Base-by-base conservation (phyloP, 92 coral and sea anemone species). In the Epizoanthus rinbou region DNA sequence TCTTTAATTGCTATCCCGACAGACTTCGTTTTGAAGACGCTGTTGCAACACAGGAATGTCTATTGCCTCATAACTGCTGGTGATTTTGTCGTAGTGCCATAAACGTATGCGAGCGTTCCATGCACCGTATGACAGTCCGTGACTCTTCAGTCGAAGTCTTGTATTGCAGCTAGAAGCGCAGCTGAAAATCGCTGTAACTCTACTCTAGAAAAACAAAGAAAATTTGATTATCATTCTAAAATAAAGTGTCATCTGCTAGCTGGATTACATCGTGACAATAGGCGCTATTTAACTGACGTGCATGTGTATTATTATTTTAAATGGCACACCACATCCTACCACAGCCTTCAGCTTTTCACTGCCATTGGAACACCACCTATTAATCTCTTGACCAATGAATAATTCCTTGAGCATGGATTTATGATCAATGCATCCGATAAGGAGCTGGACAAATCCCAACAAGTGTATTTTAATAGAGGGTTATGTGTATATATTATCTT, bases 221-320 rank as follows among this genome's bases (percentile, higher is more conserved):
- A 31, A 21, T 9, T 1, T 57, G 81, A 75, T 75, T 75, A 75
- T 57, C 43, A 8, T 35, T 18, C 81, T 58, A 57, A 57, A 3
- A 39, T 31, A 75, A 57, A 25, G 60, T 35, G 18, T 57, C 43
- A 57, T 57, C 81, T 22, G n/a, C 50, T 16, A 22, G 57, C n/a
- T 39, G 81, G 28, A 74, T 58, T 75, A 57, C 54, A 28, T 18
- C 15, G 21, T 1, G 18, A 75, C 81, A 75, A 57, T 57, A 75
- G 80, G 50, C 50, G 50, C 50, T 43, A 43, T 43, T 43, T 43
- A 43, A 43, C 8, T 43, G 50, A 43, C 50, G 50, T 43, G 5
- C 50, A 0, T 43, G 50, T 50, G 54, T 50, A 15, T 6, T 37
- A 6, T 64, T 56, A 17, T 64, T 3, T 57, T 54, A n/a, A 41